Percentiles rank a stretch among this genome's conserved stretches.
These are phyloP conservation scores for Oreortyx pictus DNA, from an alignment of 2,797 vertebrate species.

Conservation along the genomic window DNA sequence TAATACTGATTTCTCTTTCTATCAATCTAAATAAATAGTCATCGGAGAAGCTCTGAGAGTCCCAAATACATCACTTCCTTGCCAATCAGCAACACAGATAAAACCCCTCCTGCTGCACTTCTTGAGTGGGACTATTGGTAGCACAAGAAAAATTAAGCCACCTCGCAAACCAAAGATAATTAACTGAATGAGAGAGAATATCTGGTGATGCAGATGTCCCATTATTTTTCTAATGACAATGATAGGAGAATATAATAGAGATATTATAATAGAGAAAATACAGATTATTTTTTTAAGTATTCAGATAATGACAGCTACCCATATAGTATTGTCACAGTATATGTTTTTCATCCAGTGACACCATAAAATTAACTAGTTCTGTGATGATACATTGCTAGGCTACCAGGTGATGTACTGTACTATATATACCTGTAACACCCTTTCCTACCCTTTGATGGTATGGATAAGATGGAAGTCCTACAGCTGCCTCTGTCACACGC, in stretches of 20 bases:
- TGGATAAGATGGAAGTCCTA: background rate
- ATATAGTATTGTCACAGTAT: background rate
- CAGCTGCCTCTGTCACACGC: background rate
- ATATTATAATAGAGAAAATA: background rate
- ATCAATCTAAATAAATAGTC: constrained; percentile 74
- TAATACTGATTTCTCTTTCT: constrained; percentile 51
- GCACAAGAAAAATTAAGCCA: constrained; percentile 47
- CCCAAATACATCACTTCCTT: constrained; percentile 52
- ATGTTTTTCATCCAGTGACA: background rate
- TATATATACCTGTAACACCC: background rate
- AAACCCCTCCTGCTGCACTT: constrained; percentile 57
- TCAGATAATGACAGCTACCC: constrained; percentile 3
- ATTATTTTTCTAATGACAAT: constrained; percentile 42
- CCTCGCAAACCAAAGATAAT: constrained; percentile 67
- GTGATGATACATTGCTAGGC: background rate
- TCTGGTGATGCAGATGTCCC: background rate
- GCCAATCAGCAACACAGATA: constrained; percentile 72
- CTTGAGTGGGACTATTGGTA: constrained; percentile 61
- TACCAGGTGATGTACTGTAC: background rate
- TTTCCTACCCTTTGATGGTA: background rate
- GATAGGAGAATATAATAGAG: too few relatives aligned
- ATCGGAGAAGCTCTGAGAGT: constrained; percentile 62
- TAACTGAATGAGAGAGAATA: constrained; percentile 57
- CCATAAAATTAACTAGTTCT: background rate
- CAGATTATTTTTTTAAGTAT: background rate